Conservation (phyloP, 2,113 vertebrate genomes). For the Phylloscopus whistleri region DNA sequence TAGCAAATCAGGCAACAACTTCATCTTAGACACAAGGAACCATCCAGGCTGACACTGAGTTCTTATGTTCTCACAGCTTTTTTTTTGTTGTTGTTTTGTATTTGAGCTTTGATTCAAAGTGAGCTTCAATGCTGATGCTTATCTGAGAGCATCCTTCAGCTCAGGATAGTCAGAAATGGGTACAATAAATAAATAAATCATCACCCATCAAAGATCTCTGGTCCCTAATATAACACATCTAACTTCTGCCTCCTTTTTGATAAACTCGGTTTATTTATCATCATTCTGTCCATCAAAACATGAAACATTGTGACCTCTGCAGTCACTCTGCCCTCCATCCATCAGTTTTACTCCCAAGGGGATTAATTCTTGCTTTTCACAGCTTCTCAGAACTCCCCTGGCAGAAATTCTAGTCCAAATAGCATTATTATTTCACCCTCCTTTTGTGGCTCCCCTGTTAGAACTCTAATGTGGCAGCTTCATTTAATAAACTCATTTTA, state of each 20-base stretch:
- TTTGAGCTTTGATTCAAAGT: not conserved
- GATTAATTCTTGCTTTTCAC: not conserved
- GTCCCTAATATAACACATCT: not conserved
- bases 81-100: not conserved
- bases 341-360: not conserved
- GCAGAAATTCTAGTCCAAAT: not conserved
- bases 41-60: not conserved
- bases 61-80: not conserved
- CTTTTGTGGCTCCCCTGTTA: not conserved
- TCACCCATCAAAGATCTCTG: not conserved
- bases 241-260: not conserved
- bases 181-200: not conserved
- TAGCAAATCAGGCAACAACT: not conserved
- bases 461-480: not conserved
- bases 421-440: not conserved
- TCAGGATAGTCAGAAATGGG: not conserved
- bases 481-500: not conserved
- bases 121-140: not conserved
- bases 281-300: not conserved
- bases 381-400: not conserved
- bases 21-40: not conserved
- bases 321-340: not conserved
- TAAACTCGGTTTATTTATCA: not conserved
- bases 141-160: not conserved
- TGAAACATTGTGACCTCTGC: not conserved